Evolutionary conservation across 2,797 vertebrate genomes (phyloP).

Genomic region (Phylloscopus collybita): DNA sequence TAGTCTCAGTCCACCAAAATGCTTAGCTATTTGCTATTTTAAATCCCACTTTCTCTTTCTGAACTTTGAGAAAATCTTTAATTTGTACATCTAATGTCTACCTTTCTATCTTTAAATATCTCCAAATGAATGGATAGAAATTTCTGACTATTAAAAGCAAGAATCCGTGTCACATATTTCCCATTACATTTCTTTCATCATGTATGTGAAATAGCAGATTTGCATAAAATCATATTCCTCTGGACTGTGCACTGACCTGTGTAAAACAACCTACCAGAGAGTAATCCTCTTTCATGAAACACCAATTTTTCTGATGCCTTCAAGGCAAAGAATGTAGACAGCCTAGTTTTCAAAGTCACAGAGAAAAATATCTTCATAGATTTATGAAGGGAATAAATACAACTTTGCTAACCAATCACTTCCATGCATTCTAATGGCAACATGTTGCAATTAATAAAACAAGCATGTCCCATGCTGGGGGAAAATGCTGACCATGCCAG

Average conservation of each 20-base stretch:
- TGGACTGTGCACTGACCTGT: neutral
- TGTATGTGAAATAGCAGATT: neutral
- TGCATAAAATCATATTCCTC: neutral
- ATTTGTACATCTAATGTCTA: neutral
- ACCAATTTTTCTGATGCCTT: slow-evolving; percentile 8
- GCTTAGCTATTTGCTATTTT: neutral
- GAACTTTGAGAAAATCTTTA: neutral
- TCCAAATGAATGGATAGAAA: neutral
- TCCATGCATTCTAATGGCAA: neutral
- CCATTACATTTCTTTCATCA: neutral
- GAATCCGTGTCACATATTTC: neutral
- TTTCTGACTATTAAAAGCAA: neutral
- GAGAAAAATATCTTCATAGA: neutral
- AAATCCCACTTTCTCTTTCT: neutral
- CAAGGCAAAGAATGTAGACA: neutral
- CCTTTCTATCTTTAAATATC: neutral
- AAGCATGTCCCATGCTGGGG: neutral
- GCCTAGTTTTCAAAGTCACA: neutral
- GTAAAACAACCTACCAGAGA: neutral
- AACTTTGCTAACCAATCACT: neutral
- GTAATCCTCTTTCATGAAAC: neutral
- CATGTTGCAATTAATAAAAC: slow-evolving; percentile 19
- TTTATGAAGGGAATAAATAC: slow-evolving; percentile 24
- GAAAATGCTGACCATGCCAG: slow-evolving; percentile 15
- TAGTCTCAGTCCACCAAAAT: neutral